Percentiles rank a stretch among this genome's conserved stretches.
Evolutionary conservation across 2,888 invertebrate species (phyloP).

Genomic region (Drosophila neonasuta): DNA sequence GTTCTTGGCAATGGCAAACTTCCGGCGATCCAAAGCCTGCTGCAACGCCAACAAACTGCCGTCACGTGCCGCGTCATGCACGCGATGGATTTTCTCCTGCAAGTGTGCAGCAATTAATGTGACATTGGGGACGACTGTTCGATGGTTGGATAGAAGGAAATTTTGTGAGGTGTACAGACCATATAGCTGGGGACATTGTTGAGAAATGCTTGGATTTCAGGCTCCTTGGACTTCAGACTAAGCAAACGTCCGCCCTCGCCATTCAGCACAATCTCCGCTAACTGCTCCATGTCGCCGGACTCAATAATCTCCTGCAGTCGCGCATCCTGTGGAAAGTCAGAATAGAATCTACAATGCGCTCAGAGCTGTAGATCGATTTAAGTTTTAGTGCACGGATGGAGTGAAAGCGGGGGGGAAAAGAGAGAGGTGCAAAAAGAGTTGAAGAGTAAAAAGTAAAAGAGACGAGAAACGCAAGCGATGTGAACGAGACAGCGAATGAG

Average conservation of each 20-base stretch:
- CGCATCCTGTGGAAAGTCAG: constrained; percentile 83
- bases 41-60: constrained; percentile 93
- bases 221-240: constrained; percentile 87
- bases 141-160: neutral
- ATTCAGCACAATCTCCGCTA: constrained; percentile 93
- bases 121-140: neutral
- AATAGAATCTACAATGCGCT: constrained; percentile 20
- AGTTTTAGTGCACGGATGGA: constrained; percentile 19
- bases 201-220: constrained; percentile 92
- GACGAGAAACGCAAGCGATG: constrained; percentile 3
- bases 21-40: constrained; percentile 92
- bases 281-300: constrained; percentile 92
- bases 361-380: constrained; percentile 1
- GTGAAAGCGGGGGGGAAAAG: constrained; percentile 24
- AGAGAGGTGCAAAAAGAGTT: neutral
- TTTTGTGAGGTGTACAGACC: constrained; percentile 83
- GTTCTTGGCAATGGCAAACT: constrained; percentile 94
- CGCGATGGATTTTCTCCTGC: constrained; percentile 93
- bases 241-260: constrained; percentile 92
- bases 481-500: constrained; percentile 16
- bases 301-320: constrained; percentile 87
- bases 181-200: constrained; percentile 93
- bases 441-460: neutral
- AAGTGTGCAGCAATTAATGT: constrained; percentile 52
- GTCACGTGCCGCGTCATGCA: constrained; percentile 92